phyloP scores from a whole-genome alignment of 2,888 invertebrate genomes.

The Criorhina ranunculi region DNA sequence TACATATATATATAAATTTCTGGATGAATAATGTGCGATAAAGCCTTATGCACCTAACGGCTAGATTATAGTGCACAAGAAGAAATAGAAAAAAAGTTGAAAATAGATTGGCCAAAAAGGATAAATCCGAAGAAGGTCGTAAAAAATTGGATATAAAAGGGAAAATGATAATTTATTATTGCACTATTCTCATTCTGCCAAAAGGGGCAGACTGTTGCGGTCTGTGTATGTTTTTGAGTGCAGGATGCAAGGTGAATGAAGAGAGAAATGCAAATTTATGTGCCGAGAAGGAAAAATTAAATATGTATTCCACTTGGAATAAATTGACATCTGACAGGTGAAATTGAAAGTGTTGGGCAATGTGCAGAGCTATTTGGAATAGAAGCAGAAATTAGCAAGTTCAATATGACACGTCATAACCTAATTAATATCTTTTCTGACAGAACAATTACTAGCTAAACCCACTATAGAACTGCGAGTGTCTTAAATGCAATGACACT shows the following conservation, averaged over 20 bases:
- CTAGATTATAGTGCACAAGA: conserved; percentile 33
- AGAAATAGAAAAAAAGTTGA: conserved; percentile 14
- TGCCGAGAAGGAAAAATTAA: conserved; percentile 21
- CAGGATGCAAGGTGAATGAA: conserved; percentile 38
- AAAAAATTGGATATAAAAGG: conserved; percentile 58
- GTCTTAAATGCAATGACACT: too few relatives aligned
- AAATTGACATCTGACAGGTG: conserved; percentile 70
- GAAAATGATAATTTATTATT: conserved; percentile 74
- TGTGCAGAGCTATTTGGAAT: too few relatives aligned
- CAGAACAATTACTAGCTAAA: too few relatives aligned
- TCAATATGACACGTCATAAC: too few relatives aligned
- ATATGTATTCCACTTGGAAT: conserved; percentile 52
- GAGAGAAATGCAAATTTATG: conserved; percentile 56
- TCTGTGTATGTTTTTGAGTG: conserved; percentile 9
- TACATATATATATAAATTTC: conserved; percentile 24
- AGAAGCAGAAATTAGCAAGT: too few relatives aligned
- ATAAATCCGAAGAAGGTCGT: conserved; percentile 61
- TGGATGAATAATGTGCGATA: conserved; percentile 67
- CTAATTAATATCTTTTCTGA: too few relatives aligned
- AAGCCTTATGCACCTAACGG: conserved; percentile 66
- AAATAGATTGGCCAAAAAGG: conserved; percentile 60
- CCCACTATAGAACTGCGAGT: too few relatives aligned
- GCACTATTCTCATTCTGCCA: conserved; percentile 61
- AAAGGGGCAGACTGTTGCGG: conserved; percentile 68
- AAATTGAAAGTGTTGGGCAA: conserved; percentile 48